Evolutionary conservation across 1,140 invertebrate genomes (phyloP).

Genomic region (Cephus cinctus): DNA sequence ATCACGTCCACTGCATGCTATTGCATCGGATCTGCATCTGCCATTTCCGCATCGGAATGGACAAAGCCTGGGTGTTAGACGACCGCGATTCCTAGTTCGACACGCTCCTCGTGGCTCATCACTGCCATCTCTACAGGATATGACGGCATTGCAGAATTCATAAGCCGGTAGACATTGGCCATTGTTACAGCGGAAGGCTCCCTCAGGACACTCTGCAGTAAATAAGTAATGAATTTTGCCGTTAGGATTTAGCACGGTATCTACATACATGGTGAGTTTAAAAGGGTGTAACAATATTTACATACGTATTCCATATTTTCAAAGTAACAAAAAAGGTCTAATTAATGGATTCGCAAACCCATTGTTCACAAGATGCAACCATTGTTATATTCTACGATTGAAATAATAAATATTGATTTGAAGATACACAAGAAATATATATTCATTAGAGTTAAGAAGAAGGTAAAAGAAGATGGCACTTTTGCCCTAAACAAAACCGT

Average conservation of each 20-base stretch:
- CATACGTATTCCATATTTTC: too few relatives aligned
- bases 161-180: constrained; percentile 85
- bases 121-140: constrained; percentile 80
- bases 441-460: too few relatives aligned
- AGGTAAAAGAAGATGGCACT: too few relatives aligned
- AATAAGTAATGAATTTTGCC: background rate
- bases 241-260: background rate
- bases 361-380: too few relatives aligned
- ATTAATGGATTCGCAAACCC: background rate
- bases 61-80: constrained; percentile 54
- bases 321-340: background rate
- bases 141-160: constrained; percentile 87
- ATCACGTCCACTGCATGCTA: constrained; percentile 82
- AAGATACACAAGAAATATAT: too few relatives aligned
- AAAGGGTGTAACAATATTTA: too few relatives aligned
- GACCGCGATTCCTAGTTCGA: constrained; percentile 48
- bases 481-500: too few relatives aligned
- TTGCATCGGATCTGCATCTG: constrained; percentile 80
- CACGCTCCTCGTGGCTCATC: constrained; percentile 80
- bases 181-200: constrained; percentile 78
- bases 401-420: too few relatives aligned
- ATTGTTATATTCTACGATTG: too few relatives aligned
- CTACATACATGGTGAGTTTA: too few relatives aligned
- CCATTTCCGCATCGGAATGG: constrained; percentile 83
- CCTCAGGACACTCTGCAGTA: constrained; percentile 64